phyloP scores from a whole-genome alignment of 2,113 vertebrate species.

The Clarias magur region DNA sequence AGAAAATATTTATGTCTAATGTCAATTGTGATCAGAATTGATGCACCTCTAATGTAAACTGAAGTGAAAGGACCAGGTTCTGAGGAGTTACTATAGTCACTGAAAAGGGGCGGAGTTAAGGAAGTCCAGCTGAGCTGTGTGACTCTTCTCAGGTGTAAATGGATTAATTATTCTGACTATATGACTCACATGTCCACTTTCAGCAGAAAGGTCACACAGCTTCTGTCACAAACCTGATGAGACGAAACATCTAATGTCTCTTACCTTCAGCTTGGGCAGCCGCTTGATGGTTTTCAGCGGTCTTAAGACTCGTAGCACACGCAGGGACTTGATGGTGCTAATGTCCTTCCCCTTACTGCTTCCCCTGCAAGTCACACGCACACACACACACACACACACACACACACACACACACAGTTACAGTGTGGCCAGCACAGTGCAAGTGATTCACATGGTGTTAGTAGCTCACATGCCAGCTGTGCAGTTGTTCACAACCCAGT shows the following conservation, averaged over 20 bases:
- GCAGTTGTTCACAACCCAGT: constrained; percentile 39
- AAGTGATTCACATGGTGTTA: constrained; percentile 28
- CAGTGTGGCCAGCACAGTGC: not conserved
- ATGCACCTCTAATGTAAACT: too few species aligned
- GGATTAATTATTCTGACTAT: not conserved
- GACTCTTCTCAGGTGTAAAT: too few species aligned
- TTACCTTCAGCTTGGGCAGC: constrained; percentile 92
- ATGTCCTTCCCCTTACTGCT: constrained; percentile 93
- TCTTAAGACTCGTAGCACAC: constrained; percentile 89
- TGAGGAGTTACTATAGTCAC: not conserved
- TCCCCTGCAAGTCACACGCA: constrained; percentile 71
- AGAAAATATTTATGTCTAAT: too few species aligned
- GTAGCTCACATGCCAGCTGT: constrained; percentile 45
- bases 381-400: constrained; percentile 31
- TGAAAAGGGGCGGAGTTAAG: not conserved
- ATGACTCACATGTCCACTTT: not conserved
- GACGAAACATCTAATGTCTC: not conserved
- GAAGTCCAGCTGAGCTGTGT: not conserved
- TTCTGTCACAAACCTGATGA: not conserved
- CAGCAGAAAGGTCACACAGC: not conserved
- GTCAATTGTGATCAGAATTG: too few species aligned
- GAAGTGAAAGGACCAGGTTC: not conserved
- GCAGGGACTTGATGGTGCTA: constrained; percentile 96
- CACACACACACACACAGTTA: not conserved
- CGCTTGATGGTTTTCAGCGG: constrained; percentile 97